Base-by-base conservation (phyloP, 2,888 invertebrate genomes). In the Lycocerus yunnanus region DNA sequence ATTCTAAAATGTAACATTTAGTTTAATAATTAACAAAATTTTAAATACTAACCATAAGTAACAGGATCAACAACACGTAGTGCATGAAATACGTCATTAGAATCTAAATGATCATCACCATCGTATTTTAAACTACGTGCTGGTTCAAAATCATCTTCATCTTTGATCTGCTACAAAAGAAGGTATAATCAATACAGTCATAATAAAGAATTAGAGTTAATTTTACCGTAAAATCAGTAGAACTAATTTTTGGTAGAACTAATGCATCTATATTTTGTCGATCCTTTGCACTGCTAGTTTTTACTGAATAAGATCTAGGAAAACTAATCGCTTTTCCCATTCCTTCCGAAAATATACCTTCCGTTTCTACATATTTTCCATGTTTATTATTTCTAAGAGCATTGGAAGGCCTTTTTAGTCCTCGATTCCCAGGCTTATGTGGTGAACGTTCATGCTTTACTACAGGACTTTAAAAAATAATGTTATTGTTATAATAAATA, bases 261-360 rank as follows among this genome's bases (percentile, higher is more conserved):
- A 43, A 6, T n/a, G 43, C 43, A 43, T 43, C 43, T 43, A 43
- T n/a, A 43, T n/a, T 43, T 43, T 43, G 43, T n/a, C n/a, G 5
- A n/a, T 43, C 43, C 8, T n/a, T 43, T 6, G 43, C 6, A n/a
- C 43, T 43, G 43, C 43, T 43, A 3, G 43, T n/a, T 4, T 43
- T 43, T n/a, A 43, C 43, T 2, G 43, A 43, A 43, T 43, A 43
- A 4, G 43, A n/a, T n/a, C 43, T 43, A 73, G 78, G 80, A n/a
- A 79, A 77, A 24, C 77, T 63, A 67, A 74, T 78, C 43, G 74
- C 59, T 67, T 80, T 76, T 21, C 81, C 84, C 66, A 83, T 78
- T 24, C 86, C 86, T 78, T 85, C 84, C 9, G 86, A 86, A 78
- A 86, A 86, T 67, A 86, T 81, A 60, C 86, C 84, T 71, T 79